Evolutionary conservation across 2,888 invertebrate genomes (phyloP).

Genomic region (Sphaerophoria taeniata): DNA sequence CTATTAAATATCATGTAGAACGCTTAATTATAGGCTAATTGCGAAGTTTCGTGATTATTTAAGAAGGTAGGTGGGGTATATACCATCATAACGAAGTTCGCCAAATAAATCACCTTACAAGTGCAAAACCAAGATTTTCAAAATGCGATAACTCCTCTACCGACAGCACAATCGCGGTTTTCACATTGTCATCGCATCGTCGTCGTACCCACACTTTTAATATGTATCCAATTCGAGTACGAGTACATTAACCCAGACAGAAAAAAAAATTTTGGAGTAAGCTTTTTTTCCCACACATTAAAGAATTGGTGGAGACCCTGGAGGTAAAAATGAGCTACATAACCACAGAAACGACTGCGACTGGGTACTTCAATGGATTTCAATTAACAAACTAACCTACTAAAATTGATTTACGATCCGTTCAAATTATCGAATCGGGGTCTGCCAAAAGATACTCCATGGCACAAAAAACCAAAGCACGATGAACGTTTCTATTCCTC

Average conservation of each 20-base stretch:
- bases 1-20: conserved; percentile 7
- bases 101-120: conserved; percentile 58
- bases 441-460: conserved; percentile 35
- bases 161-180: conserved; percentile 47
- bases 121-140: conserved; percentile 42
- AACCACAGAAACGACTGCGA: conserved; percentile 26
- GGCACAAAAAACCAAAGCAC: conserved; percentile 23
- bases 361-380: conserved; percentile 57
- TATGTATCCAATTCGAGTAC: conserved; percentile 42
- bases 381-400: conserved; percentile 75
- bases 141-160: conserved; percentile 42
- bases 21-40: conserved; percentile 69
- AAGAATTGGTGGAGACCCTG: conserved; percentile 4
- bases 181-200: neutral
- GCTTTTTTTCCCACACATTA: conserved; percentile 60
- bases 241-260: conserved; percentile 59
- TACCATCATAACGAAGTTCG: neutral
- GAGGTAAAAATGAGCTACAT: conserved; percentile 22
- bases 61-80: conserved; percentile 21
- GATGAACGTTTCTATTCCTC: conserved; percentile 14
- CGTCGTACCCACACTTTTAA: conserved; percentile 47
- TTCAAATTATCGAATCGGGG: conserved; percentile 61
- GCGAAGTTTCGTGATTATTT: conserved; percentile 57
- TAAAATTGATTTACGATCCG: conserved; percentile 74
- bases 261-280: conserved; percentile 36